A percentile compares a stretch with the other conserved stretches of the same genome.
These are phyloP conservation scores for Scylla paramamosain DNA, from an alignment of 1,140 invertebrate genomes.

Conservation along the genomic window DNA sequence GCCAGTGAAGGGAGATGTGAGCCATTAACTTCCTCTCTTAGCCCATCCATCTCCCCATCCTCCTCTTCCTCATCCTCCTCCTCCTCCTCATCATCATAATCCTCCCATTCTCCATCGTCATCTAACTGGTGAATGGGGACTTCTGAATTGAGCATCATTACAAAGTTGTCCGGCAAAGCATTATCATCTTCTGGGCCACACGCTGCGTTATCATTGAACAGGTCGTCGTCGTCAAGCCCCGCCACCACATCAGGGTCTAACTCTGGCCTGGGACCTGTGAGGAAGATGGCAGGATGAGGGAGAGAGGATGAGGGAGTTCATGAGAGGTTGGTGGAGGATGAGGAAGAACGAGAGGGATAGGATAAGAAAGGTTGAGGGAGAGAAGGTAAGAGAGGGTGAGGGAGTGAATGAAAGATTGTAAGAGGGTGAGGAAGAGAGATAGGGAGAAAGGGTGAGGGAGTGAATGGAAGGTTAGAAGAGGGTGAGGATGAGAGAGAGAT, in stretches of 20 bases:
- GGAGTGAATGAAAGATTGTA: too few species aligned
- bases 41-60: slow-evolving; percentile 44
- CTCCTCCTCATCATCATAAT: slow-evolving; percentile 60
- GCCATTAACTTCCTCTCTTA: slow-evolving; percentile 31
- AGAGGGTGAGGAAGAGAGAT: too few species aligned
- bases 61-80: slow-evolving; percentile 46
- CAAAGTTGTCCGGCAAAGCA: slow-evolving; percentile 67
- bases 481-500: too few species aligned
- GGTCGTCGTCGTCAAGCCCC: slow-evolving; percentile 95
- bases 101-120: slow-evolving; percentile 57
- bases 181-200: slow-evolving; percentile 56
- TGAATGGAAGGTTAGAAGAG: too few species aligned
- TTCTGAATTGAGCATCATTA: slow-evolving; percentile 65
- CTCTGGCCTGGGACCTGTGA: slow-evolving; percentile 86
- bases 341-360: too few species aligned
- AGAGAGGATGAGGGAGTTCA: too few species aligned
- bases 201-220: not conserved
- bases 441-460: too few species aligned
- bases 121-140: slow-evolving; percentile 40
- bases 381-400: too few species aligned
- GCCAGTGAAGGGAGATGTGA: slow-evolving; percentile 27
- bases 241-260: slow-evolving; percentile 96
- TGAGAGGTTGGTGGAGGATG: too few species aligned
- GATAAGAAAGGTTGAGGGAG: too few species aligned
- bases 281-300: not conserved